phyloP scores from a whole-genome alignment of 2,797 vertebrate genomes.

The Rhinophrynus dorsalis region DNA sequence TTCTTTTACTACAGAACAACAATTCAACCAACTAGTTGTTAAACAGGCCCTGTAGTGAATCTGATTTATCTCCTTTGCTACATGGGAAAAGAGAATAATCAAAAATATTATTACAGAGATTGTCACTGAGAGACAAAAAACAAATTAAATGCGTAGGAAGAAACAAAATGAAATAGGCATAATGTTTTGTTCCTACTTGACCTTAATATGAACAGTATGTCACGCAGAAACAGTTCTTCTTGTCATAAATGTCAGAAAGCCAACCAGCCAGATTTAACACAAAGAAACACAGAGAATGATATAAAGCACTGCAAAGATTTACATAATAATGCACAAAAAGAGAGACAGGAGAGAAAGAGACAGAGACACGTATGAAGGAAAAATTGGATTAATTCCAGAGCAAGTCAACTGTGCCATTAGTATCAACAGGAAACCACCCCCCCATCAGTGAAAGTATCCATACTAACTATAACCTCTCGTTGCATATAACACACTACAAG shows the following conservation, averaged over 20 bases:
- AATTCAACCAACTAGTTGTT: conserved; percentile 1
- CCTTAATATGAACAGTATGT: neutral
- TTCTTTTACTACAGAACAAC: conserved; percentile 26
- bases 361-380: neutral
- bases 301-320: neutral
- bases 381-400: no score
- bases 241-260: neutral
- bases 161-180: neutral
- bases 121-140: neutral
- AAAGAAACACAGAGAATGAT: neutral
- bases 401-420: no score
- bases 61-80: neutral
- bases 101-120: neutral
- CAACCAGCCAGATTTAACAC: neutral
- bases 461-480: no score
- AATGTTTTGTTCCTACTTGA: neutral
- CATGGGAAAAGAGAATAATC: neutral
- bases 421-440: no score
- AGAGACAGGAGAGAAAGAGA: neutral
- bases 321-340: neutral
- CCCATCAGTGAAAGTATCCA: no score
- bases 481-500: no score
- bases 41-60: neutral
- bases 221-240: neutral
- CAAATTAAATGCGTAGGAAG: neutral